Evolutionary conservation across 2,888 invertebrate species (phyloP), one percentile per base, ranked within the genome.

Genomic region (Platerodrilus igneus): DNA sequence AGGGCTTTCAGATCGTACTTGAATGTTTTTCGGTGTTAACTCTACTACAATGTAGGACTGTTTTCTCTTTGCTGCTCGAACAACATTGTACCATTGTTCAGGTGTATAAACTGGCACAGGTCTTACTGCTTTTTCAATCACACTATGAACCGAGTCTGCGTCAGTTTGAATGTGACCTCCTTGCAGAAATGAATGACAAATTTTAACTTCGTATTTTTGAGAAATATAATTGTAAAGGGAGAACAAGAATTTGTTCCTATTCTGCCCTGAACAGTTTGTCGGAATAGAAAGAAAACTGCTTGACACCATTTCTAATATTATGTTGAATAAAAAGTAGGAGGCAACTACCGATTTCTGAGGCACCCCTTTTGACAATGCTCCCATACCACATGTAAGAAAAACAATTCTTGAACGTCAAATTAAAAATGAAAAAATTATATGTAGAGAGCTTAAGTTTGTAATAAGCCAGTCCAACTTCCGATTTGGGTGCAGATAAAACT

Each of bases 301-400:
- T n/a, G n/a, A n/a, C n/a, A n/a, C n/a, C n/a, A n/a, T n/a, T n/a
- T n/a, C n/a, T n/a, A n/a, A n/a, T n/a, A n/a, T n/a, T n/a, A n/a
- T n/a, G n/a, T n/a, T n/a, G n/a, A n/a, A n/a, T n/a, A n/a, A n/a
- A n/a, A n/a, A n/a, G 2, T 3, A 28, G n/a, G n/a, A 28, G 5
- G n/a, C 28, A 28, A 17, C 28, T 28, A 16, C 28, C 28, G 6
- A 28, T 15, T 28, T 28, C 28, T 3, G 16, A 16, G 9, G 28
- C 8, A 2, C 15, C 15, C 9, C 28, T 2, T 15, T 3, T 16
- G 14, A 8, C 28, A n/a, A 28, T 28, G 17, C 15, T 8, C 9
- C 17, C 15, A 14, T 28, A 17, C 13, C 28, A 28, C 28, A 28
- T 28, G 8, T 16, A 28, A 17, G 16, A 28, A 28, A 16, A 28